Percentiles rank a stretch among this genome's conserved stretches.
Evolutionary conservation across 2,113 vertebrate species (phyloP).

Genomic region (Pomatorhinus ruficollis): DNA sequence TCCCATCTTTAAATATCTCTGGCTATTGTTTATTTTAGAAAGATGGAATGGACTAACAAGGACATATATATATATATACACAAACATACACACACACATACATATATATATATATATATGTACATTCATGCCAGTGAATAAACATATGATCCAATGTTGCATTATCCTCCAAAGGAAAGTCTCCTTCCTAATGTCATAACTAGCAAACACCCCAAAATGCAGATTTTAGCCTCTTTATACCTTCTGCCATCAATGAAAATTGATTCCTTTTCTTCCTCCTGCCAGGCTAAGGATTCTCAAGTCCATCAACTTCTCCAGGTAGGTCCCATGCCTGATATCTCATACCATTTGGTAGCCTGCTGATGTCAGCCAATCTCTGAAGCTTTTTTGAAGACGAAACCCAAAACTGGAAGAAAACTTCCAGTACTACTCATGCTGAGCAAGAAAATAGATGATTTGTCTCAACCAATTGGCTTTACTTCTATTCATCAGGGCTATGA

Average conservation of each 20-base stretch:
- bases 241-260: not conserved
- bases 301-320: accelerated
- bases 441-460: not conserved
- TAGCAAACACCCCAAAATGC: not conserved
- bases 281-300: not conserved
- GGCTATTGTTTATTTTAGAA: not conserved
- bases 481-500: not conserved
- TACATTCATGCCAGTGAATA: not conserved
- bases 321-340: not conserved
- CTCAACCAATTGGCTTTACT: not conserved
- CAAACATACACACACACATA: accelerated
- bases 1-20: not conserved
- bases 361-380: not conserved
- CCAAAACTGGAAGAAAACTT: not conserved
- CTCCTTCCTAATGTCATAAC: not conserved
- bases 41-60: not conserved
- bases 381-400: not conserved
- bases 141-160: not conserved
- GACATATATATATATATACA: accelerated
- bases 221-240: not conserved
- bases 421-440: not conserved
- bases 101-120: accelerated
- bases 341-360: not conserved
- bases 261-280: not conserved
- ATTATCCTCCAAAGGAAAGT: not conserved